These are phyloP conservation scores for Ischnus inquisitorius DNA, from an alignment of 2,888 invertebrate genomes.

Conservation along the genomic window DNA sequence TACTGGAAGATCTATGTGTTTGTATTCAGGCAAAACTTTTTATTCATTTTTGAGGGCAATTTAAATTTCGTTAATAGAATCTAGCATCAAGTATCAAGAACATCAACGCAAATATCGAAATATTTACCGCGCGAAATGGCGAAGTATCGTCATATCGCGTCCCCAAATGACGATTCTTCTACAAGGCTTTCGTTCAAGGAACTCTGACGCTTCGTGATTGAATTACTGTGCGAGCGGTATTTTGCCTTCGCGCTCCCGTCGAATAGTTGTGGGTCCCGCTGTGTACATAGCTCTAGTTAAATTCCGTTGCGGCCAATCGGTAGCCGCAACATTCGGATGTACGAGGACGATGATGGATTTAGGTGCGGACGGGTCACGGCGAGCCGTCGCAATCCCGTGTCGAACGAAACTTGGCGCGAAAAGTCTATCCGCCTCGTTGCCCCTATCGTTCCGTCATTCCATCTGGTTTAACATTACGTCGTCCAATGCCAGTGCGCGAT, in stretches of 20 bases:
- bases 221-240: conserved; percentile 25
- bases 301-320: conserved; percentile 8
- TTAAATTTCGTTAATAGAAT: not conserved
- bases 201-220: conserved; percentile 19
- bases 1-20: not conserved
- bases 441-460: conserved; percentile 48
- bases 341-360: conserved; percentile 70
- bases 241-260: conserved; percentile 35
- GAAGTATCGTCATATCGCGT: not conserved
- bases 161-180: not conserved
- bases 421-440: conserved; percentile 46
- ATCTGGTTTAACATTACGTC: conserved; percentile 20
- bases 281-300: not conserved
- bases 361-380: conserved; percentile 71
- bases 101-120: not conserved
- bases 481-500: not conserved
- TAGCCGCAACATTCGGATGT: conserved; percentile 34
- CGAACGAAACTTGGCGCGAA: conserved; percentile 66
- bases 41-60: not conserved
- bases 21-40: not conserved
- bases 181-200: conserved; percentile 20
- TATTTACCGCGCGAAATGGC: conserved; percentile 10
- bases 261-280: not conserved
- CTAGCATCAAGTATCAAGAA: not conserved
- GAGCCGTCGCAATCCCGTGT: conserved; percentile 67